phyloP scores from a whole-genome alignment of 2,888 invertebrate species.

The Ditylenchus weischeri region DNA sequence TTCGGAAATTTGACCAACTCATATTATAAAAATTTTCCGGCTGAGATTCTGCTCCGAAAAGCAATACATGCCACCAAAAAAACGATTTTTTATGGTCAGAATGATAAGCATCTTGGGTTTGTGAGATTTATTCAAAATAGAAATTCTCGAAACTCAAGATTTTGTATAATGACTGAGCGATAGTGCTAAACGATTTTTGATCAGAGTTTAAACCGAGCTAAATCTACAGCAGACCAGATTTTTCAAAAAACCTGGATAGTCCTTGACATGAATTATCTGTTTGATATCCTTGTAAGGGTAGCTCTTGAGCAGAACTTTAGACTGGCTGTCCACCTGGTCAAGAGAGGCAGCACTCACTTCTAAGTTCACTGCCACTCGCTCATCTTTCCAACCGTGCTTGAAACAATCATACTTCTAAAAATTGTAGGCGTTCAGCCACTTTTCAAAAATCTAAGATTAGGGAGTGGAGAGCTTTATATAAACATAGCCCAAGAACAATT shows the following conservation, averaged over 20 bases:
- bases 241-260: not conserved
- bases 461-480: not conserved
- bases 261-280: conserved; percentile 64
- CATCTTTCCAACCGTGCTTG: conserved; percentile 95
- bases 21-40: no score
- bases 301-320: conserved; percentile 29
- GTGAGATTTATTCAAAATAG: no score
- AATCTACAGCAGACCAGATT: no score
- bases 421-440: not conserved
- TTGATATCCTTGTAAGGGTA: conserved; percentile 83
- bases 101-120: no score
- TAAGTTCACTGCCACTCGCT: conserved; percentile 78
- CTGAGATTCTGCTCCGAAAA: no score
- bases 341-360: conserved; percentile 88
- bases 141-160: no score
- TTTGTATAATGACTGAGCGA: no score
- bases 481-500: conserved; percentile 1
- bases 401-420: conserved; percentile 79
- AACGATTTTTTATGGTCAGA: no score
- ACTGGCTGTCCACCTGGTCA: conserved; percentile 78
- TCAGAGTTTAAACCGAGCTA: conserved; percentile 62
- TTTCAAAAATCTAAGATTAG: no score
- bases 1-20: no score
- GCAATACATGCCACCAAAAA: no score
- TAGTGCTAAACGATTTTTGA: no score